phyloP scores from a whole-genome alignment of 2,113 vertebrate genomes.

The Caretta caretta region DNA sequence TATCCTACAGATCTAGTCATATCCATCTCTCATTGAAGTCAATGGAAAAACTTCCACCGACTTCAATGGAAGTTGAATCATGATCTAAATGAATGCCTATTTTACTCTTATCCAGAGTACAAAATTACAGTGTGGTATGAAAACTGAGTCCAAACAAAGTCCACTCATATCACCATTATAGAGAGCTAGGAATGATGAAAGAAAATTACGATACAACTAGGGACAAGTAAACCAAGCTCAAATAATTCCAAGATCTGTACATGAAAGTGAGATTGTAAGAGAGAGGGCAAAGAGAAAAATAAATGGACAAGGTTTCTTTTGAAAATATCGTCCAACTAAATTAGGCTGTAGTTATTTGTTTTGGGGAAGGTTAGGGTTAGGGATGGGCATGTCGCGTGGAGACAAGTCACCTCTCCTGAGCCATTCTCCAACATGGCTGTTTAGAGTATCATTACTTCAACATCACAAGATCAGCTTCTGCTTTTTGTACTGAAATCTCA shows the following conservation, averaged over 20 bases:
- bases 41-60: not conserved
- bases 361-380: not conserved
- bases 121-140: not conserved
- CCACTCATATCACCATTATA: not conserved
- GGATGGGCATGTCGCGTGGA: not conserved
- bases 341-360: not conserved
- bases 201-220: not conserved
- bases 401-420: not conserved
- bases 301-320: not conserved
- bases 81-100: not conserved
- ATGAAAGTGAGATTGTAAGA: not conserved
- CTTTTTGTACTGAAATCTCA: not conserved
- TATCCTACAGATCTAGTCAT: not conserved
- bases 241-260: slow-evolving; percentile 24
- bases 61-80: not conserved
- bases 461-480: not conserved
- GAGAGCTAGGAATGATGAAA: not conserved
- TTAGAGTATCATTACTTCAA: not conserved
- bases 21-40: not conserved
- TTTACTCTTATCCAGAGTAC: not conserved
- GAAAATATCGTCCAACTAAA: not conserved
- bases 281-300: not conserved
- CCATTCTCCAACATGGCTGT: not conserved
- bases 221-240: not conserved
- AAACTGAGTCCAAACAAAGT: not conserved